Percentiles rank a stretch among this genome's conserved stretches.
Conservation (phyloP, 64 coral and sea anemone genomes). For the Pocillopora damicornis region DNA sequence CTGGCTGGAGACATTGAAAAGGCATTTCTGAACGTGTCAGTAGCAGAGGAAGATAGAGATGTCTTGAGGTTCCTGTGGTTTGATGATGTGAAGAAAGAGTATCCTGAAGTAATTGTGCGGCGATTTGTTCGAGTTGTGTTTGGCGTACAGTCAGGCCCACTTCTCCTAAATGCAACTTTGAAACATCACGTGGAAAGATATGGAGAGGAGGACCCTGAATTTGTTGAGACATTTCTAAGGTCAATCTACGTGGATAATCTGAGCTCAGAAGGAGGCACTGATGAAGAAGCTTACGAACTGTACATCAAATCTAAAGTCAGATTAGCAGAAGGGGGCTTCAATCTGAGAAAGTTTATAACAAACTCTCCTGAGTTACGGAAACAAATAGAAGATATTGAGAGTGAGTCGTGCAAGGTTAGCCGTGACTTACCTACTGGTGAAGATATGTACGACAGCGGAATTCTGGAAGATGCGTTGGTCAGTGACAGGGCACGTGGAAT, state of each 20-base stretch:
- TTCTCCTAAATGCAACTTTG: conserved; percentile 35
- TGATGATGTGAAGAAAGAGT: conserved; percentile 15
- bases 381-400: conserved; percentile 10
- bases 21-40: conserved; percentile 45
- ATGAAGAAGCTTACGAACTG: not conserved
- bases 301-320: conserved; percentile 28
- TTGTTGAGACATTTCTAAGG: conserved; percentile 3
- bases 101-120: conserved; percentile 2
- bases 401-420: not conserved
- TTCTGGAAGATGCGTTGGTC: not conserved
- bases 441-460: not conserved
- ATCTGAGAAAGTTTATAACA: conserved; percentile 47
- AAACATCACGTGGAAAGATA: conserved; percentile 27
- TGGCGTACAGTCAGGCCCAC: conserved; percentile 15
- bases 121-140: conserved; percentile 52
- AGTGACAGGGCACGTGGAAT: not conserved
- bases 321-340: conserved; percentile 55
- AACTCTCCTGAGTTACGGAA: conserved; percentile 5
- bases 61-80: conserved; percentile 43
- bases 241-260: conserved; percentile 42
- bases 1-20: conserved; percentile 52
- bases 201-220: conserved; percentile 6
- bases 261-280: not conserved
- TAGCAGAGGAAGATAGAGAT: conserved; percentile 24
- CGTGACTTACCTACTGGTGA: not conserved